These are phyloP conservation scores for Etheostoma cragini DNA, from an alignment of 2,113 vertebrate genomes.

Conservation along the genomic window DNA sequence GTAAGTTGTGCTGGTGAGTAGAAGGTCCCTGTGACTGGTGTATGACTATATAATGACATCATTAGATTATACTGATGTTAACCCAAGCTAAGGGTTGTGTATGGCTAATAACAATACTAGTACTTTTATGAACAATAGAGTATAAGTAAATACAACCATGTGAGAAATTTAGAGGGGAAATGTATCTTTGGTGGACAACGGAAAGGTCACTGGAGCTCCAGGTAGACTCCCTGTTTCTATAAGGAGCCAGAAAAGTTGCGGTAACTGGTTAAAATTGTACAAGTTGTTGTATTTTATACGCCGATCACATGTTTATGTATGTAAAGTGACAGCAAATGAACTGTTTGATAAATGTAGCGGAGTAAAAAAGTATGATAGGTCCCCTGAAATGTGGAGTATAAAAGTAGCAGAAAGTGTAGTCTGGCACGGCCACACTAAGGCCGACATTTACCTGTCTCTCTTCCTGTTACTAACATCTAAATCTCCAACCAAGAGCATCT, in stretches of 20 bases:
- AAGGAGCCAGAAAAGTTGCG: not conserved
- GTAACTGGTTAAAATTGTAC: not conserved
- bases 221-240: not conserved
- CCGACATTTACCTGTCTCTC: too few relatives aligned
- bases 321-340: not conserved
- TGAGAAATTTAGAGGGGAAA: not conserved
- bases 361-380: not conserved
- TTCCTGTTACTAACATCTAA: not conserved
- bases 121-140: not conserved
- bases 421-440: too few relatives aligned
- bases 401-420: not conserved
- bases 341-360: not conserved
- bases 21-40: too few relatives aligned
- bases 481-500: not conserved
- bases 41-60: too few relatives aligned
- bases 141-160: too few relatives aligned
- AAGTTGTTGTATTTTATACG: not conserved
- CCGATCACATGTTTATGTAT: not conserved
- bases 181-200: not conserved
- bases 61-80: too few relatives aligned
- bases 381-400: not conserved
- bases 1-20: too few relatives aligned
- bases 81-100: too few relatives aligned
- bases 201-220: conserved; percentile 2
- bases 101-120: too few relatives aligned